Evolutionary conservation across 2,888 invertebrate species (phyloP).

Genomic region (Aphrophora alni): DNA sequence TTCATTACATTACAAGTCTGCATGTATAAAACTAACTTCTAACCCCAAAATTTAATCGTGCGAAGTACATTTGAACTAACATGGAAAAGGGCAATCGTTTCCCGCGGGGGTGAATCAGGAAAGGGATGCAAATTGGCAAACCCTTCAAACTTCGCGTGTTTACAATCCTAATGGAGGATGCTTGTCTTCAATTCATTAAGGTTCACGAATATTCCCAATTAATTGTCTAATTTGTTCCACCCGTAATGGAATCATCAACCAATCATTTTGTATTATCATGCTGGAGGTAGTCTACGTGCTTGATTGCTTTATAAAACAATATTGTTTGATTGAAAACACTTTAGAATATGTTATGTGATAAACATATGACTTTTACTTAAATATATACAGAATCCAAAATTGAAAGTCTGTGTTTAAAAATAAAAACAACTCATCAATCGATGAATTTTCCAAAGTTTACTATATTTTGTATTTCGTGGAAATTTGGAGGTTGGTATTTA

Average conservation of each 20-base stretch:
- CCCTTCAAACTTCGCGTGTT: background rate
- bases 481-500: too few species aligned
- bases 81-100: background rate
- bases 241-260: background rate
- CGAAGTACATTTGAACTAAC: background rate
- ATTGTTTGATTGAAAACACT: too few species aligned
- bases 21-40: background rate
- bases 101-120: background rate
- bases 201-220: background rate
- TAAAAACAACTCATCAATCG: too few species aligned
- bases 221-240: background rate
- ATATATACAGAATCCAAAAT: too few species aligned
- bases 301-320: too few species aligned
- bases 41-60: background rate
- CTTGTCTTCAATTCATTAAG: background rate
- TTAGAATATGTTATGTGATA: too few species aligned
- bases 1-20: too few species aligned
- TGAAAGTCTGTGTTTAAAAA: too few species aligned
- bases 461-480: too few species aligned
- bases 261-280: background rate
- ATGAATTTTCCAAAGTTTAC: too few species aligned
- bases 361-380: too few species aligned
- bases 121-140: conserved; percentile 9
- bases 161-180: background rate
- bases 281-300: too few species aligned